A percentile compares a stretch with the other conserved stretches of the same genome.
Conservation (phyloP, 2,888 invertebrate genomes). For the Orchesellides sinensis region DNA sequence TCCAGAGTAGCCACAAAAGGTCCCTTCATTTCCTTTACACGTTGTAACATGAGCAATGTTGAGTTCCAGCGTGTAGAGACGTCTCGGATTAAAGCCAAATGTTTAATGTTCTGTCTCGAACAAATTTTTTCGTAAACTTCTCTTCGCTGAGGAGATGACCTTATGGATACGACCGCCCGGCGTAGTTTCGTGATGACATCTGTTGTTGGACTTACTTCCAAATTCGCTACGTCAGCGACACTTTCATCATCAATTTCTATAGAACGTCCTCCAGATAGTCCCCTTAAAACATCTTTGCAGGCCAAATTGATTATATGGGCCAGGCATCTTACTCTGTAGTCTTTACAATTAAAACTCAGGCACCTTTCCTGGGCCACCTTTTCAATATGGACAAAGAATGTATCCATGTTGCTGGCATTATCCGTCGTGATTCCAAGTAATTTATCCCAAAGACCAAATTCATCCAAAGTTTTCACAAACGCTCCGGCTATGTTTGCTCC, state of each 20-base stretch:
- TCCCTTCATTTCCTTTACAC: background rate
- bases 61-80: background rate
- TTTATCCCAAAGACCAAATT: slow-evolving; percentile 20
- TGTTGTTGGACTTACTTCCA: background rate
- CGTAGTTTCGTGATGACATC: background rate
- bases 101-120: background rate
- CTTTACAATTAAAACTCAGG: background rate
- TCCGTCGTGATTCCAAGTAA: slow-evolving; percentile 14
- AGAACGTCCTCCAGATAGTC: background rate
- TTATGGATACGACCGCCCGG: background rate
- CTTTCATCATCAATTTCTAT: background rate
- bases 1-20: background rate
- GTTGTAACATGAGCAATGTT: background rate
- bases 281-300: background rate
- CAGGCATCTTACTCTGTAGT: slow-evolving; percentile 29
- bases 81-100: background rate
- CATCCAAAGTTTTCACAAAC: background rate
- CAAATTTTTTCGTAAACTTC: background rate
- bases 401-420: slow-evolving; percentile 42
- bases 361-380: background rate
- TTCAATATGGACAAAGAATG: slow-evolving; percentile 12
- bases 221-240: background rate
- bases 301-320: slow-evolving; percentile 42
- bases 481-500: background rate
- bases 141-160: background rate